phyloP scores from a whole-genome alignment of 2,113 vertebrate species.

The Campylorhamphus procurvoides region DNA sequence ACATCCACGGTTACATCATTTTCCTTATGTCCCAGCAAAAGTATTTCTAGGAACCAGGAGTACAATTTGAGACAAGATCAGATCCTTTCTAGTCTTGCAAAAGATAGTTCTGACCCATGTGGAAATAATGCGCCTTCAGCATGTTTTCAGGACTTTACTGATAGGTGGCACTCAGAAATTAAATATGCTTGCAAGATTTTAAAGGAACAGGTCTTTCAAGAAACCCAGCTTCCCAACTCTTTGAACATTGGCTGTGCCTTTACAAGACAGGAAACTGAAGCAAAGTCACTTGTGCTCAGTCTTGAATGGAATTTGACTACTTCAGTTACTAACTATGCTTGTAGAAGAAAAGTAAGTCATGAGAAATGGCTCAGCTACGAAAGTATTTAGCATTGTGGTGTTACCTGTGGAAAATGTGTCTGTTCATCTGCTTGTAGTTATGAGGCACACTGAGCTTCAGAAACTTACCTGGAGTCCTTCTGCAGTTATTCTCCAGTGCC shows the following conservation, averaged over 20 bases:
- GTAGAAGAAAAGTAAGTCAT: neutral
- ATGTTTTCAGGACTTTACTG: neutral
- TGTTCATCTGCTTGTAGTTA: neutral
- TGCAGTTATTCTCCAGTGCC: neutral
- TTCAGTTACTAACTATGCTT: neutral
- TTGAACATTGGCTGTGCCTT: neutral
- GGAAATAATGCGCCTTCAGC: neutral
- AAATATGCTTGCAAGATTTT: neutral
- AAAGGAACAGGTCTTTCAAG: neutral
- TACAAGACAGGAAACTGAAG: neutral
- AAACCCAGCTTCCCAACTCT: neutral
- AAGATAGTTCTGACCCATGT: neutral
- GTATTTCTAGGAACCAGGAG: constrained; percentile 40
- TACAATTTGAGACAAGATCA: neutral
- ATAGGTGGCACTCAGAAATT: neutral
- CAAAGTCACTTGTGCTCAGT: neutral
- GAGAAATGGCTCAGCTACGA: neutral
- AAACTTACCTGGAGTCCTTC: neutral
- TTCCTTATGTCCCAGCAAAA: constrained; percentile 41
- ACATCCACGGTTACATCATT: constrained; percentile 2
- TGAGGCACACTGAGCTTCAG: neutral
- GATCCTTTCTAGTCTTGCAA: neutral
- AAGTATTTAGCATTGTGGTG: neutral
- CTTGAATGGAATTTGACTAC: neutral
- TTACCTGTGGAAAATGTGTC: neutral